phyloP scores from a whole-genome alignment of 2,888 invertebrate genomes.

The Drosophila seclusa region DNA sequence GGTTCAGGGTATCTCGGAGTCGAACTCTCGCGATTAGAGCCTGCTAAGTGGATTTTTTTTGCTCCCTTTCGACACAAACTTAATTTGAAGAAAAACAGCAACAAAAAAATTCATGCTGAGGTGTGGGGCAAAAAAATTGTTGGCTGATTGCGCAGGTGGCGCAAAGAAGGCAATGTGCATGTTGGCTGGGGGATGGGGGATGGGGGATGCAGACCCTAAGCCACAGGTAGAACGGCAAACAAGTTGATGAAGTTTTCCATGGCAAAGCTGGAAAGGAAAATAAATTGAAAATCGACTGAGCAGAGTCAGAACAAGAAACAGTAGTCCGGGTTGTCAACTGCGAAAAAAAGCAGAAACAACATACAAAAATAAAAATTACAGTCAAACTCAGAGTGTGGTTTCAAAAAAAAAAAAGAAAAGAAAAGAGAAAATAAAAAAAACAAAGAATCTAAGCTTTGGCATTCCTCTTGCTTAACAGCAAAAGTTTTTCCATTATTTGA shows the following conservation, averaged over 20 bases:
- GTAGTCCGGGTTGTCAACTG: slow-evolving; percentile 69
- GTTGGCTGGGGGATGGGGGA: not conserved
- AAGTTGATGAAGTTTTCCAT: slow-evolving; percentile 75
- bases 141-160: slow-evolving; percentile 67
- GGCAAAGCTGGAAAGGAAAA: slow-evolving; percentile 35
- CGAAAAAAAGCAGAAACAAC: slow-evolving; percentile 24
- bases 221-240: slow-evolving; percentile 72
- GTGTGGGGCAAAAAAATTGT: slow-evolving; percentile 37
- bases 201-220: slow-evolving; percentile 59
- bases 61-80: slow-evolving; percentile 65
- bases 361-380: slow-evolving; percentile 21
- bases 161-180: slow-evolving; percentile 20
- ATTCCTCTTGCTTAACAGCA: slow-evolving; percentile 82
- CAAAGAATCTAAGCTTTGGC: slow-evolving; percentile 75
- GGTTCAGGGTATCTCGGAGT: not conserved
- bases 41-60: slow-evolving; percentile 5
- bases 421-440: slow-evolving; percentile 30
- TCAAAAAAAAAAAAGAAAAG: slow-evolving; percentile 19
- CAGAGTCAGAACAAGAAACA: slow-evolving; percentile 48
- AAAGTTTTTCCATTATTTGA: slow-evolving; percentile 84
- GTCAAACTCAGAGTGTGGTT: slow-evolving; percentile 60
- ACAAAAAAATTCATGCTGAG: slow-evolving; percentile 23
- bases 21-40: not conserved
- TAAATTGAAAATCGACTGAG: slow-evolving; percentile 78
- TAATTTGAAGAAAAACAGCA: slow-evolving; percentile 69